These are phyloP conservation scores for Apotomis betuletana DNA, from an alignment of 2,888 invertebrate species.

Conservation along the genomic window DNA sequence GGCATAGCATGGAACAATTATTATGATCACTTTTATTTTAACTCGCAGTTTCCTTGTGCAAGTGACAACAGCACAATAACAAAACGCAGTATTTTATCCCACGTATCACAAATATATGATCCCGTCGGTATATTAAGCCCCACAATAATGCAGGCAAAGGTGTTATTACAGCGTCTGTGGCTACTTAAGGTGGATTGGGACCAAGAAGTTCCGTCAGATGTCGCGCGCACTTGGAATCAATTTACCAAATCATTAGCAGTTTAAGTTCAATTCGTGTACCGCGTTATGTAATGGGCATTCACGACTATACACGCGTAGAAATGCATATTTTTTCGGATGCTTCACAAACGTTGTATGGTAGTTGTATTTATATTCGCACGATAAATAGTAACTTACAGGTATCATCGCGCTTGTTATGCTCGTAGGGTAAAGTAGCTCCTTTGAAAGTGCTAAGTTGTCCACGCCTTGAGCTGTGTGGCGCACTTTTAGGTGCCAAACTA, in stretches of 20 bases:
- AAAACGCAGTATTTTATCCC: constrained; percentile 1
- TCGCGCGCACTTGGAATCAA: too few species aligned
- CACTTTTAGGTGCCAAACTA: constrained; percentile 43
- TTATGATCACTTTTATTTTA: background rate
- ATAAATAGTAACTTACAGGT: constrained; percentile 9
- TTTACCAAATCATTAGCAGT: too few species aligned
- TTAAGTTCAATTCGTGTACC: constrained; percentile 29
- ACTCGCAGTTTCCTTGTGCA: background rate
- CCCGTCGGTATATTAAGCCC: constrained; percentile 1
- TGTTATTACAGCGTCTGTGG: constrained; percentile 2
- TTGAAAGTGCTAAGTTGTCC: constrained; percentile 44
- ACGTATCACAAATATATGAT: constrained; percentile 1
- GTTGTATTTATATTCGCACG: constrained; percentile 45
- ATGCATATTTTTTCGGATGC: constrained; percentile 47
- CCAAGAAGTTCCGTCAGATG: background rate
- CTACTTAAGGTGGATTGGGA: constrained; percentile 3
- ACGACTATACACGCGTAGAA: constrained; percentile 20
- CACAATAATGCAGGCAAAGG: background rate
- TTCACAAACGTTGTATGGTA: constrained; percentile 42
- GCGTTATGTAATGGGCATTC: constrained; percentile 35
- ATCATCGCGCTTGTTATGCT: constrained; percentile 37
- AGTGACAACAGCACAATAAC: background rate
- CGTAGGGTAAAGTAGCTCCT: constrained; percentile 47
- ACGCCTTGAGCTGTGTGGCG: constrained; percentile 46
- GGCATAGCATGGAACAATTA: constrained; percentile 3